A percentile compares a stretch with the other conserved stretches of the same genome.
Evolutionary conservation across 2,888 invertebrate genomes (phyloP).

Genomic region (Rapana venosa): DNA sequence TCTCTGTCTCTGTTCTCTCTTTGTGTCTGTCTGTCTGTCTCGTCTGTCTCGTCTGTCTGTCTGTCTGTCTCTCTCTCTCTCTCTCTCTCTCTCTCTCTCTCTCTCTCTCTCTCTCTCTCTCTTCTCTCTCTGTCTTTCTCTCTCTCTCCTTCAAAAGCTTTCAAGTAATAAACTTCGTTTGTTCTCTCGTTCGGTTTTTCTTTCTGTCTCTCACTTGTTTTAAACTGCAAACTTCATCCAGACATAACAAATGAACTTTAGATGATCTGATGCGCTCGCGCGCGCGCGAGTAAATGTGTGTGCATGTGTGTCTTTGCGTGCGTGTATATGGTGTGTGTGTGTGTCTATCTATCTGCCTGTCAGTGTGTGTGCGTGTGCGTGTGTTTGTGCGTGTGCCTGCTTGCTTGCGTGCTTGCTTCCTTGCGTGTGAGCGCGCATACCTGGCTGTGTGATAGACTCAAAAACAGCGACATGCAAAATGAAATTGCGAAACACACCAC

Average conservation of each 20-base stretch:
- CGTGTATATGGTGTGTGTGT: slow-evolving; percentile 17
- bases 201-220: too few relatives aligned
- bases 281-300: not conserved
- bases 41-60: not conserved
- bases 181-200: not conserved
- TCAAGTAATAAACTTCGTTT: not conserved
- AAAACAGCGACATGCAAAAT: too few relatives aligned
- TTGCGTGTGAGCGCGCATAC: not conserved
- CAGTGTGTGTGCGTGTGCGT: not conserved
- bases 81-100: not conserved
- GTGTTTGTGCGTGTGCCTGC: not conserved
- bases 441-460: not conserved
- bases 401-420: not conserved
- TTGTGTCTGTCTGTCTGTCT: not conserved
- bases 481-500: too few relatives aligned
- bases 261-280: too few relatives aligned
- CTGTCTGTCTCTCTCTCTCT: not conserved
- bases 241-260: too few relatives aligned
- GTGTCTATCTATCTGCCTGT: not conserved
- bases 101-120: not conserved
- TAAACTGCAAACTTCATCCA: too few relatives aligned
- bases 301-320: not conserved
- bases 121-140: not conserved
- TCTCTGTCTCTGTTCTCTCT: not conserved
- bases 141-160: not conserved